These are phyloP conservation scores for Drosophila rubida DNA, from an alignment of 2,888 invertebrate genomes.

Conservation along the genomic window DNA sequence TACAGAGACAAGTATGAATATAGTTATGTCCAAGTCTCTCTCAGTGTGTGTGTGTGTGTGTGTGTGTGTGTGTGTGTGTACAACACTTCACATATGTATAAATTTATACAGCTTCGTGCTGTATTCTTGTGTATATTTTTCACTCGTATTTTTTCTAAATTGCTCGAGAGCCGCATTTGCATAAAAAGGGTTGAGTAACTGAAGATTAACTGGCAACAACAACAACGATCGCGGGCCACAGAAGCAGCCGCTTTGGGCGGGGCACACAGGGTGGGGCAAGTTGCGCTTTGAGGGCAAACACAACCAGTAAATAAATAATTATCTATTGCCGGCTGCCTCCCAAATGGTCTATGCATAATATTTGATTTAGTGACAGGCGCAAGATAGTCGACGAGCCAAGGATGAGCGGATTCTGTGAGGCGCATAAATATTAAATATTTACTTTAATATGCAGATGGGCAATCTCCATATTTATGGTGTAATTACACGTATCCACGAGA, in stretches of 20 bases:
- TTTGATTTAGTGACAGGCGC: slow-evolving; percentile 20
- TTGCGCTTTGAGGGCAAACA: no score
- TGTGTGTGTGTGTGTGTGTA: no score
- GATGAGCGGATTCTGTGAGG: slow-evolving; percentile 15
- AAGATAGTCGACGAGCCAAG: slow-evolving; percentile 3
- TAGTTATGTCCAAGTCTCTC: slow-evolving; percentile 16
- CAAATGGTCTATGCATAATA: slow-evolving; percentile 42
- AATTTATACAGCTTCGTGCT: slow-evolving; percentile 69
- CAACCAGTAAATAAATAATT: slow-evolving; percentile 5
- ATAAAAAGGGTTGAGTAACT: slow-evolving; percentile 81
- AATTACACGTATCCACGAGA: slow-evolving; percentile 27
- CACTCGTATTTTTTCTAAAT: slow-evolving; percentile 71
- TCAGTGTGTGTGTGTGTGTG: no score
- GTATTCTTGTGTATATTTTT: slow-evolving; percentile 60
- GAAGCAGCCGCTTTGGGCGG: slow-evolving; percentile 27
- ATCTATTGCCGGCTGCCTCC: no score
- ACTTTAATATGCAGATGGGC: slow-evolving; percentile 41
- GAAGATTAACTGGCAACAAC: slow-evolving; percentile 72
- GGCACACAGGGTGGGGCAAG: slow-evolving; percentile 57
- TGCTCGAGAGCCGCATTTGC: slow-evolving; percentile 72
- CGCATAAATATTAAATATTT: slow-evolving; percentile 44
- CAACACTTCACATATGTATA: slow-evolving; percentile 49
- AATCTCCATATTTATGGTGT: slow-evolving; percentile 50
- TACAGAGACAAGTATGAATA: slow-evolving; percentile 34
- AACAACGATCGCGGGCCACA: slow-evolving; percentile 17